Percentiles rank a stretch among this genome's conserved stretches.
Evolutionary conservation across 1,140 invertebrate genomes (phyloP).

Genomic region (Drosophila santomea): DNA sequence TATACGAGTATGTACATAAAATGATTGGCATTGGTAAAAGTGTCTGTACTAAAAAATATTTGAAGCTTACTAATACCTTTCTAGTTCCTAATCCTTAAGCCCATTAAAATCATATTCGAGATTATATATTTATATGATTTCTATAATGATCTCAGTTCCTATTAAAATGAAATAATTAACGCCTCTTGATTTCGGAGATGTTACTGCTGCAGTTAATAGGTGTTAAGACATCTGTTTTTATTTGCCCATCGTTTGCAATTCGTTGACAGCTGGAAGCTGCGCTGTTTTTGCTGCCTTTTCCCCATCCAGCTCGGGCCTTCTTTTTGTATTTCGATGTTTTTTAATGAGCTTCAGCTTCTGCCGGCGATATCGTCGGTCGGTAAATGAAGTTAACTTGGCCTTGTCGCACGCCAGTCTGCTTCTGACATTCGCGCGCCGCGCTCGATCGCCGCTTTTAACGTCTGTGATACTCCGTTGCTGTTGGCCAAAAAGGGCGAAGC

Average conservation of each 20-base stretch:
- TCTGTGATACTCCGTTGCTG: conserved; percentile 57
- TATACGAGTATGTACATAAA: too few species aligned
- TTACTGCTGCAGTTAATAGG: conserved; percentile 4
- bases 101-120: too few species aligned
- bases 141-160: background rate
- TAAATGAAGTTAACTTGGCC: conserved; percentile 77
- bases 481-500: conserved; percentile 40
- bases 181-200: background rate
- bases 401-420: conserved; percentile 73
- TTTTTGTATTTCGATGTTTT: conserved; percentile 25
- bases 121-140: background rate
- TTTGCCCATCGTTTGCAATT: conserved; percentile 56
- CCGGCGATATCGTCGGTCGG: conserved; percentile 31
- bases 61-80: too few species aligned
- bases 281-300: conserved; percentile 29
- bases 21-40: too few species aligned
- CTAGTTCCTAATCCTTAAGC: too few species aligned
- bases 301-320: conserved; percentile 26
- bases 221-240: conserved; percentile 25
- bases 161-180: too few species aligned
- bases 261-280: conserved; percentile 24
- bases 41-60: too few species aligned
- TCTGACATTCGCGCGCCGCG: conserved; percentile 59
- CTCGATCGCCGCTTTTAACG: conserved; percentile 46
- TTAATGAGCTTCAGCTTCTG: conserved; percentile 31